Evolutionary conservation across 53 echinoderm and acorn worm genomes (phyloP), one percentile per base, ranked within the genome.

Genomic region (Henricia sp.): DNA sequence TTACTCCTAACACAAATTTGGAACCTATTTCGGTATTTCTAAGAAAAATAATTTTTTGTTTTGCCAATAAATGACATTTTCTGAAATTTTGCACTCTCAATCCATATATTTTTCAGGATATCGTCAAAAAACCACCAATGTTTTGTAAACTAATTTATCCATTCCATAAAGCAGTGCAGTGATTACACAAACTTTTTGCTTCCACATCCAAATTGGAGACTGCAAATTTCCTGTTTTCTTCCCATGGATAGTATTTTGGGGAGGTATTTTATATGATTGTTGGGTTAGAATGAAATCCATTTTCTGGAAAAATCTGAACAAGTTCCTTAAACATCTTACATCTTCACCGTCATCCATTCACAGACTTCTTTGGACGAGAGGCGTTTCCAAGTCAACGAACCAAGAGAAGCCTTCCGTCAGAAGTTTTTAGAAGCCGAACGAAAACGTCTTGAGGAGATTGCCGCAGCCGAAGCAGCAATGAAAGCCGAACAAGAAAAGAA

Each of bases 351-450:
- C 9, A 37, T 52, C 40, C 67, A 26, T 76, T 51, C 4, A 50
- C 65, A 96, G 96, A 91, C 96, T 0, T 70, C 80, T 14, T 71
- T 99, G 14, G 99, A 95, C 39, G 89, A 89, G 21, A 64, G 92
- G 48, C 64, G 99, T 1, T 33, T 29, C 5, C 77, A 86, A 59
- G 42, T 95, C 14, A 92, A 99, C 43, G 89, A 99, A 76, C 99
- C 99, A 0, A 75, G 99, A 26, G 99, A 99, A 50, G 94, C 94
- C 2, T 99, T 92, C 85, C 92, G 99, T 24, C 90, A 95, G 85
- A 99, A 86, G 78, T 95, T 99, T 88, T 85, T 99, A 28, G 99
- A 94, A 50, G 99, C 99, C 0, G 99, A 99, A 78, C 82, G 82
- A 72, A 95, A 95, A 50, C 90, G 95, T 38, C 85, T 99, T 67